Base-by-base conservation (phyloP, 2,888 invertebrate genomes). In the Dicyrtoma fusca region DNA sequence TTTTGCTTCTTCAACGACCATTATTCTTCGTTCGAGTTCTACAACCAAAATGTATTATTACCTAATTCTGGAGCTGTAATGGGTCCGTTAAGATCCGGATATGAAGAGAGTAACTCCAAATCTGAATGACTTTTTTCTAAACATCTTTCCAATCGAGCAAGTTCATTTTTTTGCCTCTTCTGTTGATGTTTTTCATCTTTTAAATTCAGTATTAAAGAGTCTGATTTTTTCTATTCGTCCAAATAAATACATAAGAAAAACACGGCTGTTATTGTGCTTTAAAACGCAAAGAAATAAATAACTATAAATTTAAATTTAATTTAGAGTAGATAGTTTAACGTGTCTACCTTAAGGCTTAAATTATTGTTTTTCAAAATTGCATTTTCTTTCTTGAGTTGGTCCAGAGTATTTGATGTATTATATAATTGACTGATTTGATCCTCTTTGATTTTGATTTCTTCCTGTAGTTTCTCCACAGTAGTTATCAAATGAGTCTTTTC, bases 31-130 rank as follows among this genome's bases (percentile, higher is more conserved):
- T 34, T 34, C 3, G 34, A 34, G 25, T 45, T 44, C n/a, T n/a
- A n/a, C n/a, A n/a, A n/a, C n/a, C n/a, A n/a, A n/a, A n/a, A n/a
- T n/a, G n/a, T n/a, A n/a, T n/a, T 19, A 17, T 61, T 34, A 70
- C 71, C 34, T 26, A 44, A 25, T 11, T 71, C 55, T 13, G 71
- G 64, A 8, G 49, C 44, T 42, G 45, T 49, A 23, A 71, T 65
- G 14, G 71, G 71, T 5, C 71, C 71, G 44, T 71, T 71, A 14
- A 71, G 42, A 53, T 71, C 71, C 5, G 71, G 71, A 65, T 65
- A 71, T 23, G 62, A 14, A 25, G 61, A 51, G 0, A 69, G 51
- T 21, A 61, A 23, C 19, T 69, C 69, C 42, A 69, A 21, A 49
- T 69, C 69, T 11, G 69, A 47, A 13, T 25, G 21, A 51, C 62